These are phyloP conservation scores for Oncorhynchus tshawytscha DNA, from an alignment of 2,113 vertebrate species.

Conservation along the genomic window DNA sequence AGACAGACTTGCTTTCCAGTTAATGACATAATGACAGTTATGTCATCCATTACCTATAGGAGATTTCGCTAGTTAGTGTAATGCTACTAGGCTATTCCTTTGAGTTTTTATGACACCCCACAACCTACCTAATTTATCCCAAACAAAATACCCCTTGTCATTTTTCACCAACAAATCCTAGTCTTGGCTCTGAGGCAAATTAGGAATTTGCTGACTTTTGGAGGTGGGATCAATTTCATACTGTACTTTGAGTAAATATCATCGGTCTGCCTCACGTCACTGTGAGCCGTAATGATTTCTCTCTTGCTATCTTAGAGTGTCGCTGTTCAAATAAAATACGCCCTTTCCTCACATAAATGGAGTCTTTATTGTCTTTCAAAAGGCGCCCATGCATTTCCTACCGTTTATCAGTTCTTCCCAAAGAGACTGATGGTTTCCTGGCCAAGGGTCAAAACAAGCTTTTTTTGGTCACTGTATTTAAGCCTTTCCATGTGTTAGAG, in stretches of 20 bases:
- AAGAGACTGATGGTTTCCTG: constrained; percentile 75
- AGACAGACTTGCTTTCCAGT: constrained; percentile 10
- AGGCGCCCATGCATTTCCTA: constrained; percentile 37
- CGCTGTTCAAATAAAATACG: constrained; percentile 40
- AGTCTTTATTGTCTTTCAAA: constrained; percentile 29
- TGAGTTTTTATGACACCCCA: no score
- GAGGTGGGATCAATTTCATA: constrained; percentile 11
- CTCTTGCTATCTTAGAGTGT: constrained; percentile 5
- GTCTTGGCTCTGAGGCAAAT: constrained; percentile 11
- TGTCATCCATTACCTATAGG: not conserved
- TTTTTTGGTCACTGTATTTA: constrained; percentile 60
- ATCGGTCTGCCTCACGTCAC: constrained; percentile 26
- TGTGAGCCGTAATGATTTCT: constrained; percentile 38
- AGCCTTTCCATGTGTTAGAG: constrained; percentile 80
- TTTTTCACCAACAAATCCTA: constrained; percentile 9
- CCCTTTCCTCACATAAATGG: constrained; percentile 55
- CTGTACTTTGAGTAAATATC: constrained; percentile 3
- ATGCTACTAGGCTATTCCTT: no score
- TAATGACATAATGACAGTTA: constrained; percentile 1
- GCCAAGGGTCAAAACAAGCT: constrained; percentile 73
- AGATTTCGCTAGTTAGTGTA: no score
- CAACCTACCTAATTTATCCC: not conserved
- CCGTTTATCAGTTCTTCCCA: constrained; percentile 65
- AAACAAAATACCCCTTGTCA: not conserved
- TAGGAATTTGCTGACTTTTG: constrained; percentile 4